Base-by-base conservation (phyloP, 2,888 invertebrate species). In the Hyposoter didymator region DNA sequence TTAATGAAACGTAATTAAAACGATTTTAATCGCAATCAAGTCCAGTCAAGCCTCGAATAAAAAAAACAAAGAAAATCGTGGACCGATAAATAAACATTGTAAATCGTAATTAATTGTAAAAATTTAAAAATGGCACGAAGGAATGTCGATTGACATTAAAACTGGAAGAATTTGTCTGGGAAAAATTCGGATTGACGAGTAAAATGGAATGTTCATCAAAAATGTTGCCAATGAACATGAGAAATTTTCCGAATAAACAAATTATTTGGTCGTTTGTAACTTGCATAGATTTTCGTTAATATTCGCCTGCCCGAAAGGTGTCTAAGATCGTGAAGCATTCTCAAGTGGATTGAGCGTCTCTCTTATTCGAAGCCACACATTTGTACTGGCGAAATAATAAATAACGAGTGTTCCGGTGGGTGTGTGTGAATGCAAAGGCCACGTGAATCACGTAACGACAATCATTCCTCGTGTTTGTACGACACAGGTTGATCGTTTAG, bases 401-500 rank as follows among this genome's bases (percentile, higher is more conserved):
- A 49, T 64, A 10, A 32, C 62, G 64, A 32, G 32, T 39, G 8
- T 64, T n/a, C 35, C 22, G 43, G 12, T 59, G 55, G 5, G 55
- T 55, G 55, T 22, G 35, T 39, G 39, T 17, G 19, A 8, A 66
- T 39, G 19, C 14, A 55, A 2, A 35, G 35, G 14, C 22, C 55
- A 35, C 62, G 62, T 69, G 75, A 52, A 72, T 64, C 52, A 82
- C 52, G 62, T 64, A 55, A 47, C 28, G 28, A 70, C 82, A 82
- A 82, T 82, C 72, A 78, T 72, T 64, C 19, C 49, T 45, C 49
- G 32, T 28, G 32, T 59, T 81, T 59, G 64, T 76, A 59, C 62
- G n/a, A 45, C 14, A 39, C 45, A 28, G 22, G 14, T 55, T 81
- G 52, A 39, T 39, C 43, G 67, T 45, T 47, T n/a, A 59, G 47